Base-by-base conservation (phyloP, 2,113 vertebrate genomes). In the Ophthalmolycus amberensis region DNA sequence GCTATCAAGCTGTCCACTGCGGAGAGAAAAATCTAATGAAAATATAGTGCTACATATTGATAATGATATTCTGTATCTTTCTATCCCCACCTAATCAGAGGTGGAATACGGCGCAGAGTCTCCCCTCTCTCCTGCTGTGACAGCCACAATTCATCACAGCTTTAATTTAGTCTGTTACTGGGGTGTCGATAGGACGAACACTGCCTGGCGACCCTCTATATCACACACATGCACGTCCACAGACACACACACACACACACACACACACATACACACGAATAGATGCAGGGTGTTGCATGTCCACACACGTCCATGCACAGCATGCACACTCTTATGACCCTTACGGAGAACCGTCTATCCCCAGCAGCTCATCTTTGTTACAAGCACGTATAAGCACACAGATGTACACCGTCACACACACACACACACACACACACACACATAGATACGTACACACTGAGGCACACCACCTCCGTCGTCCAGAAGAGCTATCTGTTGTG, bases 91-190 rank as follows among this genome's bases (percentile, higher is more conserved):
- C 90, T 93, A 92, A 94, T 92, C 93, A 90, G 89, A 90, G 85
- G 83, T 80, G 83, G 87, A 92, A 92, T 92, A 93, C 71, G 78
- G 86, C 18, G 46, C 87, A 73, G 83, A 91, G 85, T 80, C 89
- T 85, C 76, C 75, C 80, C 88, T 84, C 89, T 90, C 90, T 90
- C 85, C 84, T 63, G 85, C 78, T 48, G 58, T 93, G 92, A 93
- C 93, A 94, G 93, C 89, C 75, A 90, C 92, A 90, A 94, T 94
- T 94, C 91, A 94, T 94, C 93, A 94, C 92, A 75, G 89, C 92
- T 93, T 94, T 94, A 92, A 94, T 94, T 94, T 94, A 93, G 93
- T 94, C 91, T 91, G 90, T 93, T 92, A 92, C 93, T 87, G 87
- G 84, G 90, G 90, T 94, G 93, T 93, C 88, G 90, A 94, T 92